Conservation (phyloP, 2,797 vertebrate species). For the Scolopax rusticola region DNA sequence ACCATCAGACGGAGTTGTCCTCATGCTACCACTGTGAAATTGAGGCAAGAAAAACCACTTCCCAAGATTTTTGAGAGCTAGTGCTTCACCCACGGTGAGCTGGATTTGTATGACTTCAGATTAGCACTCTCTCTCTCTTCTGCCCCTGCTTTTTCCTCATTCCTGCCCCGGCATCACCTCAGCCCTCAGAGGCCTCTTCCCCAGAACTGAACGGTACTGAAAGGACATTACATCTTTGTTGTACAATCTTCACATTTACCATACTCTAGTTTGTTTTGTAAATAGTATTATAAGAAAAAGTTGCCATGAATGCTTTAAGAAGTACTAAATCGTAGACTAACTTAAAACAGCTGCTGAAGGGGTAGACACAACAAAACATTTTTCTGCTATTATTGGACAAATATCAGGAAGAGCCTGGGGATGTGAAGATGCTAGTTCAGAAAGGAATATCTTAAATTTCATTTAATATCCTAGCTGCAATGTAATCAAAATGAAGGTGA, state of each 20-base stretch:
- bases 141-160: neutral
- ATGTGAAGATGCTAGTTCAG: neutral
- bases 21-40: neutral
- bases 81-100: neutral
- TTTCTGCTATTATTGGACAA: neutral
- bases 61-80: neutral
- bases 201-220: neutral
- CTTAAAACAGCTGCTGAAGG: neutral
- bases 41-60: neutral
- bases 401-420: neutral
- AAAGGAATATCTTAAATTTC: neutral
- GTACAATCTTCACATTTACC: neutral
- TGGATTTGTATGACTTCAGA: neutral
- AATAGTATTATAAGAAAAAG: neutral
- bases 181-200: neutral
- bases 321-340: neutral
- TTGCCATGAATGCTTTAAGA: neutral
- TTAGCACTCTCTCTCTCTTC: neutral
- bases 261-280: neutral
- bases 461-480: neutral
- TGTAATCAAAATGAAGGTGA: neutral
- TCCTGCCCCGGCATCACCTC: neutral
- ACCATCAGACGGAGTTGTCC: neutral
- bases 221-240: neutral
- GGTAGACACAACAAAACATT: neutral